phyloP scores from a whole-genome alignment of 64 coral and sea anemone genomes.

The Actinia equina region DNA sequence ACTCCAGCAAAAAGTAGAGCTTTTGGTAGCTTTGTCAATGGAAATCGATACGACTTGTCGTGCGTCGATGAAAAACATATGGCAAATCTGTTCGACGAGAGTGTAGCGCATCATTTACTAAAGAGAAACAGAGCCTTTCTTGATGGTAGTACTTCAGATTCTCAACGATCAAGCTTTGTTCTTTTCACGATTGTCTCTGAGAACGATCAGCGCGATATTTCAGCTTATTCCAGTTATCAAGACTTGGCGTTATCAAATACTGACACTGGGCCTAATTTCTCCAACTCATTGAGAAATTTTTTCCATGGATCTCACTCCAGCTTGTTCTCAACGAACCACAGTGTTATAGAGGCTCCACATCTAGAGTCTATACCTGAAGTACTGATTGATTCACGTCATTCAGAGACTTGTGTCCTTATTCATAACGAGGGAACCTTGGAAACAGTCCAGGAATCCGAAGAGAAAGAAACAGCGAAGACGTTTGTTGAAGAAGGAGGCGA shows the following conservation, averaged over 20 bases:
- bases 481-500: too few species aligned
- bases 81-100: constrained; percentile 11
- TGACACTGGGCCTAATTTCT: background rate
- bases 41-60: background rate
- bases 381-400: background rate
- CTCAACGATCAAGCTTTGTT: constrained; percentile 34
- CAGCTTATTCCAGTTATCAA: constrained; percentile 7
- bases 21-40: background rate
- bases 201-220: constrained; percentile 42
- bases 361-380: too few species aligned
- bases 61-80: constrained; percentile 13
- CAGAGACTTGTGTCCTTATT: background rate
- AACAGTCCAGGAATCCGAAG: background rate
- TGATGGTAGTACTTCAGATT: background rate
- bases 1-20: background rate
- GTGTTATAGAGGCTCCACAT: too few species aligned
- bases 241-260: background rate
- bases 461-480: too few species aligned
- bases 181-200: constrained; percentile 49
- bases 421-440: background rate
- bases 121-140: background rate
- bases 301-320: background rate
- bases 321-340: background rate
- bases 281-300: background rate
- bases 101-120: background rate